Base-by-base conservation (phyloP, 2,113 vertebrate species). In the Syrmaticus mikado region DNA sequence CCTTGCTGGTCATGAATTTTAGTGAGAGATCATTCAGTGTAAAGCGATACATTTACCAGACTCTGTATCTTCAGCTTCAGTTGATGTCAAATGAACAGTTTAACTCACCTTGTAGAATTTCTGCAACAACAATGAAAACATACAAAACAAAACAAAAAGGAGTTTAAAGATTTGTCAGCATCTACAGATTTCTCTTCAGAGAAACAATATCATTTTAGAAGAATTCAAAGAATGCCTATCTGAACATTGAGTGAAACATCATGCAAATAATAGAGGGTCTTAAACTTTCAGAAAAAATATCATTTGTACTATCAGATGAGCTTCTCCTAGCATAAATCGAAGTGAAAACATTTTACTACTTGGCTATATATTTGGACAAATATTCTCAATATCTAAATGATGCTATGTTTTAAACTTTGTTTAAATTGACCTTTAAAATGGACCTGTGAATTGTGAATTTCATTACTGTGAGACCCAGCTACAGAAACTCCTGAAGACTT, bases 381-480 rank as follows among this genome's bases (percentile, higher is more conserved):
- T 73, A 79, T 16, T 65, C 16, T 52, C 2, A 17, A 5, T 38
- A 41, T 62, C 21, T 41, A 61, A 78, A 32, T 7, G 1, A 1
- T 53, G 7, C 52, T 28, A 50, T 50, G 5, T 2, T 60, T 80
- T 72, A 7, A 2, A 4, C 2, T 52, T 79, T 60, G 5, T 87
- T 70, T 52, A 77, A 73, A 73, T 11, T 38, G 8, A 76, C 3
- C 4, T 75, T 88, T 64, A 12, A 4, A 75, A 48, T 30, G 21
- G 2, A 55, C 3, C 2, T 68, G 13, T 72, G 16, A 50, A 40
- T 36, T 58, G 1, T 8, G 82, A 30, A 8, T n/a, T 95, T 86
- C 67, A 76, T 19, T 40, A 1, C 7, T 5, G 3, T 8, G 14
- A 70, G 1, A 71, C 1, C 0, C 8, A 73, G 1, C 3, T 66